Evolutionary conservation across 2,888 invertebrate genomes (phyloP).

Genomic region (Noctua pronuba): DNA sequence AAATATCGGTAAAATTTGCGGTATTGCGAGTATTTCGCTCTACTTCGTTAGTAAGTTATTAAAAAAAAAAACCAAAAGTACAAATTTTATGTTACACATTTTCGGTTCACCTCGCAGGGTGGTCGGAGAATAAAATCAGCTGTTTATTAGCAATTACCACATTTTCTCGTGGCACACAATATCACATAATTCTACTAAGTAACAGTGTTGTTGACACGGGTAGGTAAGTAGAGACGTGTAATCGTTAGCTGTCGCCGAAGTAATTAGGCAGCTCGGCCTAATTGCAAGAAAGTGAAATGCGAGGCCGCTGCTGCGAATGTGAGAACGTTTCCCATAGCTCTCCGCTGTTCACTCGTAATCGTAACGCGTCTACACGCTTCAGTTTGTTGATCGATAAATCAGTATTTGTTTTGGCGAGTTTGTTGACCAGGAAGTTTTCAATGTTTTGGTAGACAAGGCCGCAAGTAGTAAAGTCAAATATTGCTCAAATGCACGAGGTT

Average conservation of each 20-base stretch:
- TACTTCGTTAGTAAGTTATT: too few species aligned
- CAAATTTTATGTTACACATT: neutral
- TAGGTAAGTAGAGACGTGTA: slow-evolving; percentile 69
- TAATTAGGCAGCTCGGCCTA: slow-evolving; percentile 69
- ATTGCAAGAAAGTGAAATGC: slow-evolving; percentile 81
- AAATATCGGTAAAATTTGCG: too few species aligned
- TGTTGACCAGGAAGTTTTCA: slow-evolving; percentile 28
- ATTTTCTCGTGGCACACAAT: slow-evolving; percentile 16
- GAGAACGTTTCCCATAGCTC: slow-evolving; percentile 72
- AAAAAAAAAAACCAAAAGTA: too few species aligned
- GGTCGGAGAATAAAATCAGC: neutral
- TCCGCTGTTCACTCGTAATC: slow-evolving; percentile 46
- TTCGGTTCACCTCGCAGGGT: neutral
- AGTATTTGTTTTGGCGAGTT: slow-evolving; percentile 39
- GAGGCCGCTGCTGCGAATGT: slow-evolving; percentile 62
- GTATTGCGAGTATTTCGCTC: neutral
- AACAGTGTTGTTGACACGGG: slow-evolving; percentile 39
- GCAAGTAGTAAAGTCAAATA: slow-evolving; percentile 19
- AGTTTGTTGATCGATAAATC: slow-evolving; percentile 36
- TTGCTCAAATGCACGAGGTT: neutral
- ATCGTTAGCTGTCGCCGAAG: slow-evolving; percentile 69
- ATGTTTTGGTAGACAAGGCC: slow-evolving; percentile 21
- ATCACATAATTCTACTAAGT: slow-evolving; percentile 34
- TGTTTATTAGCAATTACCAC: slow-evolving; percentile 3
- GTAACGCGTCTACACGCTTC: slow-evolving; percentile 21